Evolutionary conservation across 2,888 invertebrate genomes (phyloP), one percentile per base, ranked within the genome.

Genomic region (Plebejus anna): DNA sequence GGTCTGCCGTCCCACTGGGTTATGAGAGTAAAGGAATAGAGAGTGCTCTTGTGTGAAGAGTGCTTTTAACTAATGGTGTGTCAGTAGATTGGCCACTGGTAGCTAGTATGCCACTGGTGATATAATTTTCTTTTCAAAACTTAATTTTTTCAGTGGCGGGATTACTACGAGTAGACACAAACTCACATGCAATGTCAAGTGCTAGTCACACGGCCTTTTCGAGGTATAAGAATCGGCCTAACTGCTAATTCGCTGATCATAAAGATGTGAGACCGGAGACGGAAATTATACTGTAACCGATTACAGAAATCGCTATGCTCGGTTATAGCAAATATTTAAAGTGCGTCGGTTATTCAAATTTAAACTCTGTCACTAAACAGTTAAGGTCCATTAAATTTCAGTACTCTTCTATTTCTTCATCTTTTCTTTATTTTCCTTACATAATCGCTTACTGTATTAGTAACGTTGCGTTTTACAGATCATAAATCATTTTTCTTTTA

Each of bases 401-500:
- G 16, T 55, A 4, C 4, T 55, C 55, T 13, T 55, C 55, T 55
- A 16, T 55, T 55, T 55, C 55, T 55, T 55, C 55, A 55, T 55
- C 7, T 9, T 61, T 61, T 61, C 61, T 11, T 61, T 2, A 61
- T 61, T 61, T 61, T 61, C 61, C 61, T 61, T 22, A 47, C 22
- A 13, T 72, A 51, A 72, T 72, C 11, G 51, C 11, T 51, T 28
- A 72, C 72, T 72, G 22, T 22, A 72, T 42, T 9, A 47, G 16
- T 72, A 13, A 9, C 9, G 47, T 71, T 71, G 42, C 47, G 9
- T 47, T 66, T 72, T 72, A 72, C 22, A 11, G 42, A 42, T 7
- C 71, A 71, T 71, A 42, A 71, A 42, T 42, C 38, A n/a, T 42
- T 70, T 70, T 70, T 70, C 70, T 66, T 66, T 66, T 66, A 28